Base-by-base conservation (phyloP, 2,888 invertebrate genomes). In the Drosophila nr. perissopoda region DNA sequence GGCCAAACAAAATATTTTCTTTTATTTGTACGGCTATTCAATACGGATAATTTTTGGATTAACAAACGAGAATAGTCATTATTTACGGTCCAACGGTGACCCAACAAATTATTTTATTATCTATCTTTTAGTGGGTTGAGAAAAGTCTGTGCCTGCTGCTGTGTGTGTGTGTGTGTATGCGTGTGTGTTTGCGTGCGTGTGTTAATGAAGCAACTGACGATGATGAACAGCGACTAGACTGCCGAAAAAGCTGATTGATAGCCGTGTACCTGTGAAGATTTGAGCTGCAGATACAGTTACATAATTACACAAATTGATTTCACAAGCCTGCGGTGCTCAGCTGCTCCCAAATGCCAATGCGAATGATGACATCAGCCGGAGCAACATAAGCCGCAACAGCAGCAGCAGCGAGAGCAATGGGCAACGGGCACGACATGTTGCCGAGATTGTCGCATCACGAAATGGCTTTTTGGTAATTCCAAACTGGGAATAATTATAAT, bases 391-490 rank as follows among this genome's bases (percentile, higher is more conserved):
- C 36, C 27, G 27, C 1, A 40, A 11, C 62, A 49, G 57, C 76
- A 57, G 66, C 60, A 25, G 58, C 65, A 56, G 27, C 53, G 58
- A 64, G 40, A 65, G 67, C 64, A 61, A 27, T 33, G 27, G 58
- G 53, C 75, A 77, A 27, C 38, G 27, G 58, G 53, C 75, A 77
- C 76, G 76, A 76, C 38, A 67, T 42, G 45, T 45, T 74, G 74
- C 70, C 27, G 76, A 75, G 34, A 52, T 40, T 75, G 74, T 60
- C 62, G 83, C 80, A 83, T 64, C 90, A 83, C 83, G 83, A 82
- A 87, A 89, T 90, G 86, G 86, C 80, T 85, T 82, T 87, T 67
- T 88, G 90, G 45, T 85, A 83, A 89, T 89, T 87, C 83, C 78
- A 54, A 82, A 73, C 66, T 78, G 73, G 73, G 73, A 79, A 87